Base-by-base conservation (phyloP, 2,113 vertebrate species). In the Sturnira hondurensis region DNA sequence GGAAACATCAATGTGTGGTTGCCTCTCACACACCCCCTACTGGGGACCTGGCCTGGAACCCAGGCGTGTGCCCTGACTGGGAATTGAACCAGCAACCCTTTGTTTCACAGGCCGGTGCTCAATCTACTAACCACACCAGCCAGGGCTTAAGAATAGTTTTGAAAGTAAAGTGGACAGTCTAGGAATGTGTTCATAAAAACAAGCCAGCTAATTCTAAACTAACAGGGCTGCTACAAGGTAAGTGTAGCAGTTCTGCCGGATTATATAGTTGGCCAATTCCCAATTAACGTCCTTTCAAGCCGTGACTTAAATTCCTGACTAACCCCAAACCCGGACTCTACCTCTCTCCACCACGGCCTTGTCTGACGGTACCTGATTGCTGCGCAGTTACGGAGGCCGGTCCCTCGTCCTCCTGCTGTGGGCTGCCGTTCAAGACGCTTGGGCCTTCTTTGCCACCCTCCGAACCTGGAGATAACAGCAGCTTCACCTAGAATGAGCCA, bases 381-480 rank as follows among this genome's bases (percentile, higher is more conserved):
- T 98, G 98, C 90, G 98, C 98, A 1, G 96, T 43, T 4, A 52
- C 19, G 13, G 96, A 54, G 67, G 96, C 91, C 54, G 98, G 91
- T 36, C 97, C 86, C 3, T 98, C 96, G 0, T 98, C 98, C 9
- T 98, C 98, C 0, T 95, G 98, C 24, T 98, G 98, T 47, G 98
- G 97, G 3, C 98, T 98, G 19, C 98, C 97, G 0, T 98, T 98
- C 95, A 98, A 91, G 85, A 93, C 97, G 80, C 97, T 77, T 12
- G 98, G 97, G 0, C 97, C 95, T 26, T 98, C 97, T 95, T 99
- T 99, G 63, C 99, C 98, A 95, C 97, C 99, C 89, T 98, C 97
- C 2, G 98, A 98, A 97, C 98, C 99, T 65, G 99, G 98, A 0
- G 98, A 98, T 98, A 99, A 98, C 19, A 99, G 98, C 89, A 99